Percentiles rank a stretch among this genome's conserved stretches.
phyloP scores from a whole-genome alignment of 2,888 invertebrate genomes.

The Ophonus ardosiacus region DNA sequence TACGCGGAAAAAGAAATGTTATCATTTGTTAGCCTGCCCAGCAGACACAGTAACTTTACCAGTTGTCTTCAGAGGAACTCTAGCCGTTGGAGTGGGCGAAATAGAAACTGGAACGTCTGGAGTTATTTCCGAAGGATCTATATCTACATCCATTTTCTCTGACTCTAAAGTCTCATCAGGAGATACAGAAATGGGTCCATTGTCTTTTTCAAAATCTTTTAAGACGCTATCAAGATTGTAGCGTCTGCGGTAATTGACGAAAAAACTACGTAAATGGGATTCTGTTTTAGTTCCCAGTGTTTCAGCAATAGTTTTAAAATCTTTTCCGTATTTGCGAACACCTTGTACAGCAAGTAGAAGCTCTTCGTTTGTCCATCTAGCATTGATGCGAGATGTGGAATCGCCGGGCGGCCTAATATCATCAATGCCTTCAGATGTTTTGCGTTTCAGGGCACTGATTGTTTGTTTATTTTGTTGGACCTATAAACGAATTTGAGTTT shows the following conservation, averaged over 20 bases:
- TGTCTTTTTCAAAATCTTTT: slow-evolving; percentile 90
- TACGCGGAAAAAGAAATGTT: slow-evolving; percentile 31
- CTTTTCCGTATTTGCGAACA: slow-evolving; percentile 88
- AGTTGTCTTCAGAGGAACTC: slow-evolving; percentile 39
- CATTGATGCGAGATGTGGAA: slow-evolving; percentile 82
- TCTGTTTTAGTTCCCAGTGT: slow-evolving; percentile 97
- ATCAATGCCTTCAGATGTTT: slow-evolving; percentile 78
- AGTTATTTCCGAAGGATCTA: slow-evolving; percentile 50
- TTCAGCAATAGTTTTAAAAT: slow-evolving; percentile 96
- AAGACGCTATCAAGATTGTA: slow-evolving; percentile 92
- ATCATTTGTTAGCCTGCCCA: slow-evolving; percentile 56
- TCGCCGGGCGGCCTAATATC: slow-evolving; percentile 73
- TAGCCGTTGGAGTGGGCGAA: slow-evolving; percentile 20
- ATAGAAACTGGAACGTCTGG: slow-evolving; percentile 31
- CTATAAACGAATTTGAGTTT: slow-evolving; percentile 78
- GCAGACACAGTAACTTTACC: slow-evolving; percentile 54
- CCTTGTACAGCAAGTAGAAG: slow-evolving; percentile 93
- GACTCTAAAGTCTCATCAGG: slow-evolving; percentile 61
- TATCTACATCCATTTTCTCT: slow-evolving; percentile 70
- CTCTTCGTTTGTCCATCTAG: slow-evolving; percentile 96
- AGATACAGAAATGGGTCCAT: slow-evolving; percentile 76
- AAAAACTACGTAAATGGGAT: slow-evolving; percentile 94
- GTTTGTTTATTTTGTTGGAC: slow-evolving; percentile 97
- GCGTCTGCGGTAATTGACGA: slow-evolving; percentile 92
- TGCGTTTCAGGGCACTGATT: slow-evolving; percentile 90